Evolutionary conservation across 2,888 invertebrate genomes (phyloP), one percentile per base, ranked within the genome.

Genomic region (Adelphocoris suturalis): DNA sequence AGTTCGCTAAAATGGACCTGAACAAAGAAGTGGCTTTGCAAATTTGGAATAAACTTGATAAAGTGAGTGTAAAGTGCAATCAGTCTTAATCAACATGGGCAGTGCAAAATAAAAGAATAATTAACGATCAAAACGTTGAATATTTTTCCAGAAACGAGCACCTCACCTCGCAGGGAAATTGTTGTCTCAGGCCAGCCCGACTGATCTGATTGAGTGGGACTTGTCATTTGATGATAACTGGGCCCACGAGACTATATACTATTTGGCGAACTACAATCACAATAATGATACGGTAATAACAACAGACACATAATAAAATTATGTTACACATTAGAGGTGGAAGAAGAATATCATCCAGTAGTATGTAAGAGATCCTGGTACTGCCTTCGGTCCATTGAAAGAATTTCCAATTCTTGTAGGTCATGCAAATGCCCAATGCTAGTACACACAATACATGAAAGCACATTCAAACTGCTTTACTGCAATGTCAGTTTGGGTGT

Each of bases 11-110:
- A 27, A 89, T 92, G 85, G 86, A 91, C 55, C 78, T 92, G 16
- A 23, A 90, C 0, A 55, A 76, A 4, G 68, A 57, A 7, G 14
- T 92, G 27, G 76, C 85, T 19, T 90, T 86, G 52, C 52, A 76
- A 28, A 91, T 92, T 76, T 92, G 92, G 92, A 85, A 19, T 37
- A 89, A 82, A 75, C 46, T 91, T 1, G 68, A 90, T 23, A 90
- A 90, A 91, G 91, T 91, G 48, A 90, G 27, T 2, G 11, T 55
- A 68, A 68, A 12, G 11, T 27, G 0, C 61, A n/a, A 13, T 52
- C 4, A 14, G 11, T 52, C 52, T 14, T 16, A 14, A 57, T 4
- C 16, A 57, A 61, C 61, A 7, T 55, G 27, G 23, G 7, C 12
- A 84, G 5, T 4, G n/a, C 14, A 23, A 23, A 23, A 12, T 19